Conservation (phyloP, 2,888 invertebrate species). For the Epistrophella euchroma region DNA sequence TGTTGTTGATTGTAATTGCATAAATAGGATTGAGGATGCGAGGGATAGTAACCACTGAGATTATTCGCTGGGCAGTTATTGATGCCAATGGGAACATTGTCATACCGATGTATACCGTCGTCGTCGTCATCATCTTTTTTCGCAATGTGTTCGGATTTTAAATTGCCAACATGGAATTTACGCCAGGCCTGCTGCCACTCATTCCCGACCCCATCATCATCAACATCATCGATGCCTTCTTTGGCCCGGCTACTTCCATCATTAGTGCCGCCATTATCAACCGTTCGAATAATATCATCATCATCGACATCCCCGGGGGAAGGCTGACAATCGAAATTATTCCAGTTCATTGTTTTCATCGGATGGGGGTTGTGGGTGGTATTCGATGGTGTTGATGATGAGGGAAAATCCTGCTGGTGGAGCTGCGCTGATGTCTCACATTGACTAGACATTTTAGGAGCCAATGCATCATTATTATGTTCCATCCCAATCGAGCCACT, state of each 20-base stretch:
- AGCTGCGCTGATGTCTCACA: slow-evolving; percentile 53
- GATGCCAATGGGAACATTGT: slow-evolving; percentile 49
- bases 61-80: slow-evolving; percentile 38
- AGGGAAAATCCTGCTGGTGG: slow-evolving; percentile 17
- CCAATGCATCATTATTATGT: slow-evolving; percentile 57
- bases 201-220: background rate
- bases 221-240: slow-evolving; percentile 28
- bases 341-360: slow-evolving; percentile 73
- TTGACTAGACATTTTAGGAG: slow-evolving; percentile 52
- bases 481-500: slow-evolving; percentile 64
- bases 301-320: slow-evolving; percentile 51
- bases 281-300: slow-evolving; percentile 61
- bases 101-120: slow-evolving; percentile 50
- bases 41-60: slow-evolving; percentile 5
- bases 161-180: slow-evolving; percentile 44
- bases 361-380: slow-evolving; percentile 17
- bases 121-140: slow-evolving; percentile 42
- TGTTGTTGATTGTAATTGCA: slow-evolving; percentile 60
- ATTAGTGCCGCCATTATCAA: slow-evolving; percentile 64
- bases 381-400: slow-evolving; percentile 35
- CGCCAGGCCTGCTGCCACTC: slow-evolving; percentile 50
- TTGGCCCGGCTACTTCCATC: slow-evolving; percentile 31
- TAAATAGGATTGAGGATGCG: slow-evolving; percentile 27
- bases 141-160: slow-evolving; percentile 42
- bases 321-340: slow-evolving; percentile 73